Evolutionary conservation across 2,797 vertebrate species (phyloP), one percentile per base, ranked within the genome.

Genomic region (Hoplostethus atlanticus): DNA sequence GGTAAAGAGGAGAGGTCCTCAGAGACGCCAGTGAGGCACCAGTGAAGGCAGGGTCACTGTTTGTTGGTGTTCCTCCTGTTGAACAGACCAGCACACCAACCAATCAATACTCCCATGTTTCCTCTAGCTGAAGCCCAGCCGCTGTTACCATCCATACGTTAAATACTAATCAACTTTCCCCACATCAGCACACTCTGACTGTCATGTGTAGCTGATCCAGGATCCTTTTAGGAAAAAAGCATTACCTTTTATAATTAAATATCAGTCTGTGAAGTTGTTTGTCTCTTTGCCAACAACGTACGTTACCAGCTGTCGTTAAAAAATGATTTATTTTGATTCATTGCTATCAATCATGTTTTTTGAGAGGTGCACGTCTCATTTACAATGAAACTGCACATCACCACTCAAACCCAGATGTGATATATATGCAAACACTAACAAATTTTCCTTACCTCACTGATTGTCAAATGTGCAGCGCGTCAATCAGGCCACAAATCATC

Each of bases 1-100:
- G 57, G 46, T 84, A 71, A 84, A 87, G 68, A 81, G 57, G 7
- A 60, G 72, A 80, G 77, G 52, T 91, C 79, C 64, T 85, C 75
- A 61, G 65, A 88, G 79, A 87, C 71, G 13, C 7, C 21, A 21
- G 57, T 31, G 31, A 64, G 30, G 56, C 51, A 80, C 28, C n/a
- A 72, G 83, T 65, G 57, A 36, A 89, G 81, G n/a, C 48, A 68
- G 42, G 75, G 68, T 73, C 62, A 53, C 28, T 48, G 28, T 69
- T 53, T 56, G 42, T 47, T 13, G 70, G 55, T 59, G 53, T 61
- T 60, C 65, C 46, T 25, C 40, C 48, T 54, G 52, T 53, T 56
- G 13, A 72, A 48, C 40, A 52, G 16, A 58, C n/a, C 60, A 48
- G 55, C 44, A 73, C 28, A 8, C 28, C 53, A 67, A 17, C 62